Base-by-base conservation (phyloP, 1,140 invertebrate genomes). In the Cardiocondyla obscurior region DNA sequence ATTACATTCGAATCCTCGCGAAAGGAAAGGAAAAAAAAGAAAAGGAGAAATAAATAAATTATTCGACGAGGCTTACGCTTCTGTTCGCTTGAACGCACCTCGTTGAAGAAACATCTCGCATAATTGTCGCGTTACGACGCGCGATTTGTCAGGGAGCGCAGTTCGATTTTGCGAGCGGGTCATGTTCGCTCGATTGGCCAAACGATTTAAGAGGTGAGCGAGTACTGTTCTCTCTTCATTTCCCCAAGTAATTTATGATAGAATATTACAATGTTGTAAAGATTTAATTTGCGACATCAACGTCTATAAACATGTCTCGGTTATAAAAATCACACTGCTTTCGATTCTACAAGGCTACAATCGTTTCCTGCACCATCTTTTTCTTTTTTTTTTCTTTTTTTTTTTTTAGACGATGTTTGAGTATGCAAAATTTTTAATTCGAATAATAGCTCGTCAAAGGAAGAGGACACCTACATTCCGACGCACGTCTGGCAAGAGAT, bases 221-320 rank as follows among this genome's bases (percentile, higher is more conserved):
- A 81, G 86, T 53, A 86, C 22, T 30, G 49, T 73, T 81, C 39
- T 16, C 70, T 36, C 3, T 73, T 53, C 36, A 57, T 85, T 87
- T 58, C 44, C 79, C 72, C 49, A 12, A 70, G 39, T 83, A 83
- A 87, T 87, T 87, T 87, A 87, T 87, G 58, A 28, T 64, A 22
- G 81, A 79, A 62, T 86, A 87, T 62, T 77, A 85, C 58, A 28
- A 53, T 83, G 44, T 57, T 39, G 25, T n/a, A n/a, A 57, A 64
- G 65, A 44, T 46, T 72, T 0, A 22, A 69, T 19, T n/a, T 46
- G 69, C 57, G 81, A 44, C 57, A 85, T 36, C 67, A 72, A 64
- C 73, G 49, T 79, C 72, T 33, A 70, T 53, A 16, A 10, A 25
- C 7, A 33, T 69, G 28, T 39, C 77, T 72, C 19, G 46, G 64